Conservation (phyloP, 2,797 vertebrate species). For the Darevskia nairensis region DNA sequence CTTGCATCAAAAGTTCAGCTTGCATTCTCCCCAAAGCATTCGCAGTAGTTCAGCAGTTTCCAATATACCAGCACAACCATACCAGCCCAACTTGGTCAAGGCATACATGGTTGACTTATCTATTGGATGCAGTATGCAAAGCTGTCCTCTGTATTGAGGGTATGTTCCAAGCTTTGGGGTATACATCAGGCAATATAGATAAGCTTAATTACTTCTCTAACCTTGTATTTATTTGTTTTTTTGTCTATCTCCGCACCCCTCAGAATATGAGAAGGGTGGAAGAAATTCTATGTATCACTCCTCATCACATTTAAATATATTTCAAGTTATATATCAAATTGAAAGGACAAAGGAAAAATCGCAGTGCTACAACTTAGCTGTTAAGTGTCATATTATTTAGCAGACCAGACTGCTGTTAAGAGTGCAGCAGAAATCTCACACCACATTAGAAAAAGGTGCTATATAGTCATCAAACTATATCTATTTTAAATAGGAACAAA, state of each 20-base stretch:
- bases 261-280: slow-evolving; percentile 24
- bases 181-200: slow-evolving; percentile 38
- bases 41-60: slow-evolving; percentile 67
- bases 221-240: slow-evolving; percentile 41
- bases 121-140: no score
- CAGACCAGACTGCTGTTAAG: not conserved
- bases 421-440: not conserved
- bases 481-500: not conserved
- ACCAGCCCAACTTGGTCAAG: no score
- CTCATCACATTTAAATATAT: slow-evolving; percentile 3
- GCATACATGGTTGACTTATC: no score
- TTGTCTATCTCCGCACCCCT: slow-evolving; percentile 50
- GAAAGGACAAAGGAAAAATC: not conserved
- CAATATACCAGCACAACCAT: slow-evolving; percentile 36
- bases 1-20: slow-evolving; percentile 60
- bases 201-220: slow-evolving; percentile 63
- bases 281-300: not conserved
- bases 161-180: slow-evolving; percentile 61
- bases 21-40: slow-evolving; percentile 70
- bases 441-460: not conserved
- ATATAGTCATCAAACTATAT: not conserved
- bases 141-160: not conserved
- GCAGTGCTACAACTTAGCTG: slow-evolving; percentile 44
- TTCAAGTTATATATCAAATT: slow-evolving; percentile 13
- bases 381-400: slow-evolving; percentile 41